Percentiles rank a stretch among this genome's conserved stretches.
These are phyloP conservation scores for Glomeris maerens DNA, from an alignment of 1,140 invertebrate species.

Conservation along the genomic window DNA sequence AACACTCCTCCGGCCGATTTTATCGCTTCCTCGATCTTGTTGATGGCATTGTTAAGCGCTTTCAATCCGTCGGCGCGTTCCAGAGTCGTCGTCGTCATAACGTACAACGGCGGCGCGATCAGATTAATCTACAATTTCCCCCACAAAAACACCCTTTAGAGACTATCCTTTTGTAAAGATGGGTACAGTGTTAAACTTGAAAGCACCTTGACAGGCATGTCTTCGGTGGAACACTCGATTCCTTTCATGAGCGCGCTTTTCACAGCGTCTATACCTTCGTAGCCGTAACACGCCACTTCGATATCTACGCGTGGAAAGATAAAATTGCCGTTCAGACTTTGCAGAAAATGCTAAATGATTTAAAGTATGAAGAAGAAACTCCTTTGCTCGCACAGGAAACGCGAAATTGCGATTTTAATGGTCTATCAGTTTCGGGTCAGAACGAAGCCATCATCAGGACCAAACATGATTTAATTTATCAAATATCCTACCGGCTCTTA, in stretches of 20 bases:
- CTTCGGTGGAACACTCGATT: constrained; percentile 77
- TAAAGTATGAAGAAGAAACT: neutral
- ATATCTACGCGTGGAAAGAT: constrained; percentile 44
- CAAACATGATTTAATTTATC: neutral
- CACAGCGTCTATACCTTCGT: constrained; percentile 96
- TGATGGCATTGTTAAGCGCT: constrained; percentile 73
- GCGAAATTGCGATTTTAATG: no score
- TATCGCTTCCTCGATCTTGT: constrained; percentile 73
- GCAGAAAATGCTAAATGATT: neutral
- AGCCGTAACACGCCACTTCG: constrained; percentile 93
- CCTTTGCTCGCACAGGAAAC: no score
- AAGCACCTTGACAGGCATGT: constrained; percentile 87
- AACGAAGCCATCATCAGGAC: no score
- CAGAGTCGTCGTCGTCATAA: constrained; percentile 95
- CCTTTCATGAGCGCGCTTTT: constrained; percentile 85
- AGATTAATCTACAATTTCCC: constrained; percentile 89
- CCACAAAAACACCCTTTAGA: no score
- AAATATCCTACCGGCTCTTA: constrained; percentile 52
- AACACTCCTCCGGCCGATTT: constrained; percentile 71
- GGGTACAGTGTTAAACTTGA: no score
- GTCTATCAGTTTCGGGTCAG: no score
- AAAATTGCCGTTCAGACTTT: neutral
- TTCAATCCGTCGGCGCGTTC: constrained; percentile 87
- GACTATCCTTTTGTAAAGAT: no score
- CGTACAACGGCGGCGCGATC: constrained; percentile 95